Base-by-base conservation (phyloP, 1,140 invertebrate species). In the Leptinotarsa defecta region DNA sequence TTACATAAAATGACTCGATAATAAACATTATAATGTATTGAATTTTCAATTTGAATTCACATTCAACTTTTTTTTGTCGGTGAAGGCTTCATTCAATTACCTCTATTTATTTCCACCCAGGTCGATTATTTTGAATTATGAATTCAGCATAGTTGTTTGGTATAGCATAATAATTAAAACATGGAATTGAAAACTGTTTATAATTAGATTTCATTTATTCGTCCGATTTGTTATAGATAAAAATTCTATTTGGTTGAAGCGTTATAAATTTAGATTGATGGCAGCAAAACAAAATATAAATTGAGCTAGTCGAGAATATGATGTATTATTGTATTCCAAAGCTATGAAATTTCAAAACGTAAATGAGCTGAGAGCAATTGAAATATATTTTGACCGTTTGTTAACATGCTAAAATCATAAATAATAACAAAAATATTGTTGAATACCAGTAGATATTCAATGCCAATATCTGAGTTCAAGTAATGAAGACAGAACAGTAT, bases 121-220 rank as follows among this genome's bases (percentile, higher is more conserved):
- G 52, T 57, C 52, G 52, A 17, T 57, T 57, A 19, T 57, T 57
- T 57, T n/a, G 52, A 57, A 57, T 57, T 57, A 57, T 57, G 52
- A 19, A 57, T 57, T 57, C 52, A 17, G n/a, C n/a, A 57, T 15
- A 57, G 15, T 57, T 57, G 52, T 57, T 57, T 19, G 52, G 13
- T 17, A 57, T 57, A 57, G 52, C 52, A 57, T 57, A 57, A 17
- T 57, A 57, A 57, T 57, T 57, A 5, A n/a, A 57, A 57, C n/a
- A 57, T 57, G 13, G n/a, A 57, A 57, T 57, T 19, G 52, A 57
- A 15, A 17, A 57, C 52, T 57, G n/a, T 17, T 57, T 17, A 57
- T 57, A 57, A 57, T 57, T 57, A 57, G 52, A 57, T 57, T 57
- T 13, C n/a, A 57, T 57, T n/a, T 4, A 57, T 57, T 57, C 52